Conservation (phyloP, 2,888 invertebrate genomes). For the Alentia gelatinosa region DNA sequence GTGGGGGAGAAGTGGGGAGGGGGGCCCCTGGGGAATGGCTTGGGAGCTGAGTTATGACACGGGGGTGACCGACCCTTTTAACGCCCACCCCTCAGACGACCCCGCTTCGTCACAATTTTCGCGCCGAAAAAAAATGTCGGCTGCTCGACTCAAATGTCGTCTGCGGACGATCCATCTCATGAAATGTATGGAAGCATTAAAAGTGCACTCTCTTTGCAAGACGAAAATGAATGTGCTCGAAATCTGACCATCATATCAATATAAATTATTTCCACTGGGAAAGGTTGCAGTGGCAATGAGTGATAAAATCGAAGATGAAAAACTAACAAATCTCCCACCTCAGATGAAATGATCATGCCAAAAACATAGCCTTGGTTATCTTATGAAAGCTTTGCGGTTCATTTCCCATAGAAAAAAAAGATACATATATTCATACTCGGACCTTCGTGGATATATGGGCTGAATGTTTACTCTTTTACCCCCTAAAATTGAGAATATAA, state of each 20-base stretch:
- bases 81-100: not conserved
- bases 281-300: too few relatives aligned
- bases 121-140: not conserved
- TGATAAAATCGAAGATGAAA: too few relatives aligned
- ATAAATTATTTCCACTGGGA: too few relatives aligned
- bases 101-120: slow-evolving; percentile 36
- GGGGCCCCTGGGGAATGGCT: slow-evolving; percentile 24
- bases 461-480: too few relatives aligned
- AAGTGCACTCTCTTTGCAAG: not conserved
- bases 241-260: not conserved
- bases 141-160: not conserved
- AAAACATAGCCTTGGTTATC: too few relatives aligned
- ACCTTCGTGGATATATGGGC: too few relatives aligned
- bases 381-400: too few relatives aligned
- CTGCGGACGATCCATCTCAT: not conserved
- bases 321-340: too few relatives aligned
- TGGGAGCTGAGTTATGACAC: slow-evolving; percentile 18
- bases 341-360: too few relatives aligned
- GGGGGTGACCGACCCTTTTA: slow-evolving; percentile 38
- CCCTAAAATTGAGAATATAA: too few relatives aligned
- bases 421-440: too few relatives aligned
- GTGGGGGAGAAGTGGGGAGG: not conserved
- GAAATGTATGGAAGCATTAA: not conserved
- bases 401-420: too few relatives aligned
- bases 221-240: not conserved